Evolutionary conservation across 1,140 invertebrate species (phyloP), one percentile per base, ranked within the genome.

Genomic region (Pseudomyrmex gracilis): DNA sequence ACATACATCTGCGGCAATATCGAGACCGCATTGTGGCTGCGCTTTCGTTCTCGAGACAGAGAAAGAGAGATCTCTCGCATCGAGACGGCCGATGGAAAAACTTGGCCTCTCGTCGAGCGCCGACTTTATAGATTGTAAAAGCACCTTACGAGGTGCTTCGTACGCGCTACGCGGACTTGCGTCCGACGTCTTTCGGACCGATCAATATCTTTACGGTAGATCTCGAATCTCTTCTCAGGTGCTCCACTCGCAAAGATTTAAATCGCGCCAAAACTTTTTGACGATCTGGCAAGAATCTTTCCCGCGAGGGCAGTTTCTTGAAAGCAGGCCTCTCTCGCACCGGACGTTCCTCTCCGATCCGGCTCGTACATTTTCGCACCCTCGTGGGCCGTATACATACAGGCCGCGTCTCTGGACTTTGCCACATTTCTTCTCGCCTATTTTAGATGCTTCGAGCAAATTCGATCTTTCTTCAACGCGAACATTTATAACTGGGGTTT

Each of bases 91-190:
- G 49, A 20, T 24, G 13, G 49, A 13, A 73, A 24, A 64, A 66
- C 24, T 76, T 47, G 73, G 1, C 49, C n/a, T 12, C 51, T 66
- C 51, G 80, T 22, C 43, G 20, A 57, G 57, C 60, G 43, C 22
- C 22, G 82, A 77, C 22, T 78, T 83, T 83, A 83, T 58, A 64
- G 82, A 78, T 83, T 83, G 73, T 78, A 78, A 83, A 83, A 66
- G 60, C 34, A n/a, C 24, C 61, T 68, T 80, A 84, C 82, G 47
- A 77, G 57, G 15, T 17, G 73, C 43, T n/a, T 61, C 34, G 1
- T 68, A 64, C 66, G 66, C 53, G 66, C 43, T 51, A 34, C 64
- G 64, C 51, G 43, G 49, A 43, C 61, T 45, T 20, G 45, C 49
- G 34, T 13, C 43, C 43, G 68, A 43, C 53, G 55, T 57, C 43